Conservation (phyloP, 2,888 invertebrate species). For the Hirudinaria manillensis region DNA sequence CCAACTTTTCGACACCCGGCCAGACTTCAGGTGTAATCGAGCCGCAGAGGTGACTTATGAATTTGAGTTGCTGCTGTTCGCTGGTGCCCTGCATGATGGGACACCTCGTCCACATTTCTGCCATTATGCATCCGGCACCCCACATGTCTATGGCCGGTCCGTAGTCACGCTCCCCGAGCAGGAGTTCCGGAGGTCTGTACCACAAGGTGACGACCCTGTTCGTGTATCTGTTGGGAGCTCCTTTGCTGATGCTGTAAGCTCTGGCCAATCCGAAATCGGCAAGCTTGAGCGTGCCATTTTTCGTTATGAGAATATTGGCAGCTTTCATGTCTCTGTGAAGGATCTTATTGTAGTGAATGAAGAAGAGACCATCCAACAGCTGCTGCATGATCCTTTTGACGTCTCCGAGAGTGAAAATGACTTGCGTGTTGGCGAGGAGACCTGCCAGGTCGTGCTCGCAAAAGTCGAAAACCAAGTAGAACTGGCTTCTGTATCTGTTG, state of each 20-base stretch:
- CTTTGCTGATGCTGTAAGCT: conserved; percentile 82
- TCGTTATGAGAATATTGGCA: conserved; percentile 93
- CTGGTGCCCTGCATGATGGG: conserved; percentile 75
- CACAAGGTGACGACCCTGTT: conserved; percentile 94
- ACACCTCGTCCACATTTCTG: conserved; percentile 92
- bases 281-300: conserved; percentile 76
- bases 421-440: conserved; percentile 83
- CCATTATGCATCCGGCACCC: conserved; percentile 96
- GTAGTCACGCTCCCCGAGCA: conserved; percentile 72
- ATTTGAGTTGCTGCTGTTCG: conserved; percentile 87
- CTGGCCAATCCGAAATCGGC: conserved; percentile 96
- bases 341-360: conserved; percentile 81
- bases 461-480: conserved; percentile 94
- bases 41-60: conserved; percentile 92
- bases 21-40: conserved; percentile 74
- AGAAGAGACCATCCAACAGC: conserved; percentile 80
- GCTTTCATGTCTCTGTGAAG: conserved; percentile 83
- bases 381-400: conserved; percentile 70
- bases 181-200: conserved; percentile 66
- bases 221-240: conserved; percentile 81
- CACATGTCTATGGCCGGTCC: conserved; percentile 90
- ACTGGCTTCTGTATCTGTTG: conserved; percentile 76
- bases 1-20: conserved; percentile 75
- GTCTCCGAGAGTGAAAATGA: conserved; percentile 91
- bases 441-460: conserved; percentile 98